Evolutionary conservation across 2,888 invertebrate genomes (phyloP).

Genomic region (Cephalotes varians): DNA sequence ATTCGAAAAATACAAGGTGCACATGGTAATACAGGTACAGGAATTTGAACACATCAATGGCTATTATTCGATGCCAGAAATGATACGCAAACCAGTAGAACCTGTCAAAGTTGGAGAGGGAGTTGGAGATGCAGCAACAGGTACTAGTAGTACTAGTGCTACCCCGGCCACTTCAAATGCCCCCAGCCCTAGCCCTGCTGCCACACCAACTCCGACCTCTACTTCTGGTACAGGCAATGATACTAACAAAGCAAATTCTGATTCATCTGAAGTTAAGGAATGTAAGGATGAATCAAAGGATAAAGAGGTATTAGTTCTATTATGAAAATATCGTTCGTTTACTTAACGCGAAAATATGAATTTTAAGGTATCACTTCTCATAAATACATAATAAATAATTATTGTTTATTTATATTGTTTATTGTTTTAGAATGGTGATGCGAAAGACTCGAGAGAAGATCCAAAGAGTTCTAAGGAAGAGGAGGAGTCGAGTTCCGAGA

Average conservation of each 20-base stretch:
- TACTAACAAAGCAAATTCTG: conserved; percentile 78
- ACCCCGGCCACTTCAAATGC: conserved; percentile 89
- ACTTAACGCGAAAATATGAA: background rate
- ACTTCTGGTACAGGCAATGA: conserved; percentile 70
- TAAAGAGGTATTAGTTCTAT: conserved; percentile 71
- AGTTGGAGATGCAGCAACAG: conserved; percentile 73
- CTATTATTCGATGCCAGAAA: conserved; percentile 98
- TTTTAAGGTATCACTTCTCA: background rate
- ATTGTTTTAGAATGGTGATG: conserved; percentile 81
- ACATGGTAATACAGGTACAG: conserved; percentile 89
- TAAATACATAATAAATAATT: background rate
- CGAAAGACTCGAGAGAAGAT: conserved; percentile 84
- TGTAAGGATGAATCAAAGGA: conserved; percentile 81
- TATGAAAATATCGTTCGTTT: background rate
- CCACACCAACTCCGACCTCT: conserved; percentile 87
- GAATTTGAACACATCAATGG: conserved; percentile 99
- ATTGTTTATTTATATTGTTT: conserved; percentile 20
- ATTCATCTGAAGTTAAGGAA: conserved; percentile 75
- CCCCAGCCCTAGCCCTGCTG: conserved; percentile 92
- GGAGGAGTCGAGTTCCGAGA: conserved; percentile 79
- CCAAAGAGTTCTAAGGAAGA: conserved; percentile 78
- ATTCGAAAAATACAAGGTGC: background rate
- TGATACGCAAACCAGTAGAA: conserved; percentile 93
- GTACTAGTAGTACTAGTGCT: conserved; percentile 77
- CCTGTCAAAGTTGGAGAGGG: conserved; percentile 86